phyloP scores from a whole-genome alignment of 1,140 invertebrate species.

The Drosophila carrolli region DNA sequence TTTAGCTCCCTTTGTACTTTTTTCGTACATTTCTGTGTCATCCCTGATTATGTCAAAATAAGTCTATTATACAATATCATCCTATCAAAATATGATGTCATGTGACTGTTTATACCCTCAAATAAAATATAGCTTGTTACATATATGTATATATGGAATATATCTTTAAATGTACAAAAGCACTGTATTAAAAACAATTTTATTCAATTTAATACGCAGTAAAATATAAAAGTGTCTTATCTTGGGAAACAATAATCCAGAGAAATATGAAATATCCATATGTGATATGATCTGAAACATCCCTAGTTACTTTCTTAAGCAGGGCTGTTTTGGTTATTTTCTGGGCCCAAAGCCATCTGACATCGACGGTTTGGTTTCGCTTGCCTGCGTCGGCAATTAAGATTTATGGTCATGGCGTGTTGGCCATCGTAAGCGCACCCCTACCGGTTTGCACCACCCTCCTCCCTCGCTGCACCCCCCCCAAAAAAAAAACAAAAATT shows the following conservation, averaged over 20 bases:
- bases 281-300: conserved; percentile 9
- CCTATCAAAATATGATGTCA: no score
- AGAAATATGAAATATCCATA: neutral
- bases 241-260: neutral
- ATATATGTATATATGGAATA: no score
- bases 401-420: conserved; percentile 79
- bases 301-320: neutral
- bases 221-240: neutral
- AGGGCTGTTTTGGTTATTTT: conserved; percentile 19
- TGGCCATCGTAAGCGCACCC: conserved; percentile 52
- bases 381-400: conserved; percentile 78
- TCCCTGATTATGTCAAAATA: no score
- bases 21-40: no score
- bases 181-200: no score
- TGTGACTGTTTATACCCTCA: no score
- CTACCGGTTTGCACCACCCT: conserved; percentile 14
- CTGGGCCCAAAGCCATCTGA: conserved; percentile 23
- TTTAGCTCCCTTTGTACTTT: no score
- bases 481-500: conserved; percentile 1
- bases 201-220: no score
- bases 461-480: conserved; percentile 12
- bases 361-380: conserved; percentile 54
- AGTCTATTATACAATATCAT: no score
- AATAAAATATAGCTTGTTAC: no score
- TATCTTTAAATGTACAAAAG: no score